Percentiles rank a stretch among this genome's conserved stretches.
phyloP scores from a whole-genome alignment of 2,888 invertebrate genomes.

The Eupithecia subumbrata region DNA sequence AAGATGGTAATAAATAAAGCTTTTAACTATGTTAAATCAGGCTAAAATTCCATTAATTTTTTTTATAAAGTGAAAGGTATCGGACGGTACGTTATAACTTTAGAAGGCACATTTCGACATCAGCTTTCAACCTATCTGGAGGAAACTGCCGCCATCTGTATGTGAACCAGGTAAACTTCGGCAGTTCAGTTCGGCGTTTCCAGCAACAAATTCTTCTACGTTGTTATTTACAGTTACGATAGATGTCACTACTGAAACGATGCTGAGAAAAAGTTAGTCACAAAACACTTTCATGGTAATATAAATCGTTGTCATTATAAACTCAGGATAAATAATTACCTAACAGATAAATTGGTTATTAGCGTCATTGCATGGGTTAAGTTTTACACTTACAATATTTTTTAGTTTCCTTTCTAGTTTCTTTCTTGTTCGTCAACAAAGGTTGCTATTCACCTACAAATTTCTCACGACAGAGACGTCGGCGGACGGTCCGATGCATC shows the following conservation, averaged over 20 bases:
- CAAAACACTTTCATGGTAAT: neutral
- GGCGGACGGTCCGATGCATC: constrained; percentile 76
- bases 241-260: neutral
- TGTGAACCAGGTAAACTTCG: neutral
- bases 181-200: neutral
- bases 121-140: neutral
- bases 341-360: neutral
- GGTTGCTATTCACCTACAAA: constrained; percentile 33
- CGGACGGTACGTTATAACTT: neutral
- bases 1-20: neutral
- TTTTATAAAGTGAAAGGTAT: neutral
- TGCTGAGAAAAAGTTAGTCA: neutral
- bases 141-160: neutral
- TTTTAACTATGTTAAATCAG: neutral
- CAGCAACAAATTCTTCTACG: neutral
- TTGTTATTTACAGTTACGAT: neutral
- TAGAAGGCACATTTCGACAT: neutral
- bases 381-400: neutral
- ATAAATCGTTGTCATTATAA: neutral
- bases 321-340: neutral
- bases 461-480: constrained; percentile 69
- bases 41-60: neutral
- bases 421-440: constrained; percentile 24
- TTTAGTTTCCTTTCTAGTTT: neutral
- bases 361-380: neutral